Evolutionary conservation across 2,797 vertebrate genomes (phyloP).

Genomic region (Glyptemys insculpta): DNA sequence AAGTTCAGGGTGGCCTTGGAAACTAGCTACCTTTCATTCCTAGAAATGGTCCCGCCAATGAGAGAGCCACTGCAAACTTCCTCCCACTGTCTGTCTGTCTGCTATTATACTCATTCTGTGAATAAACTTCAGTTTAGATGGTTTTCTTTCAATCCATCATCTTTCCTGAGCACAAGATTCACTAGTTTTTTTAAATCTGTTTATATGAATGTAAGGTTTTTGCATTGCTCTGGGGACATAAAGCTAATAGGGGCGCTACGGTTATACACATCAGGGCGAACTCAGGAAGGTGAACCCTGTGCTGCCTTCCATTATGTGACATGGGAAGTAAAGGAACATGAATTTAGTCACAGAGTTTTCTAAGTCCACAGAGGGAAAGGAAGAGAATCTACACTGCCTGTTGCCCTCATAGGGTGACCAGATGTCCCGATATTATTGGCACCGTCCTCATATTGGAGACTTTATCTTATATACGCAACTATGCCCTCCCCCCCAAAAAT

Average conservation of each 20-base stretch:
- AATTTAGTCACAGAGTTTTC: background rate
- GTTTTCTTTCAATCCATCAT: background rate
- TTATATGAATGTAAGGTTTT: too few relatives aligned
- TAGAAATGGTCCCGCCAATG: background rate
- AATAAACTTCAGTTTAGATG: background rate
- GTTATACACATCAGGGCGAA: background rate
- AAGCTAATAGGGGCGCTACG: background rate
- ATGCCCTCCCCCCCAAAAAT: too few relatives aligned
- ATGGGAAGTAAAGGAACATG: rapidly evolving
- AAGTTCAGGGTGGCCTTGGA: background rate
- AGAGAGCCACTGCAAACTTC: too few relatives aligned
- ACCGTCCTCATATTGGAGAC: too few relatives aligned
- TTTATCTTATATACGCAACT: too few relatives aligned
- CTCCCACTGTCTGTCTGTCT: background rate
- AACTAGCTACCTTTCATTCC: rapidly evolving
- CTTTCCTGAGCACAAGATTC: background rate
- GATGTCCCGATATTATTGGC: too few relatives aligned
- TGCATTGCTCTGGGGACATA: background rate
- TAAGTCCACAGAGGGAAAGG: background rate
- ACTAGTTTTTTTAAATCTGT: too few relatives aligned
- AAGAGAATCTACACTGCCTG: background rate
- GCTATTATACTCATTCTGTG: background rate
- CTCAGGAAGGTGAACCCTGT: background rate
- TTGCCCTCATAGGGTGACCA: too few relatives aligned
- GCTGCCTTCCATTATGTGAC: background rate